Evolutionary conservation across 2,113 vertebrate species (phyloP).

Genomic region (Hydrochoerus hydrochaeris): DNA sequence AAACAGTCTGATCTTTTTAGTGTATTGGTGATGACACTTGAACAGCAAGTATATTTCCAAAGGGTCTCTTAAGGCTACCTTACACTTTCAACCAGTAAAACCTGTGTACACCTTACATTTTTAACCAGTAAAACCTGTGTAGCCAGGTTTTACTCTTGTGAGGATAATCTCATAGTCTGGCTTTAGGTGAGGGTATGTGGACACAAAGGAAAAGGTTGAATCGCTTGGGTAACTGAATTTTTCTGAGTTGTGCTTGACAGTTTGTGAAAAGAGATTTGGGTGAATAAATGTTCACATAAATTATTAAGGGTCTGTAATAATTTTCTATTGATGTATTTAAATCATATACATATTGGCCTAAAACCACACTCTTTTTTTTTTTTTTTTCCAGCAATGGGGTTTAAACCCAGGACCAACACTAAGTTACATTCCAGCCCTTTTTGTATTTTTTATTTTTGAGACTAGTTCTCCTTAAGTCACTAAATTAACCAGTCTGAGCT

Average conservation of each 20-base stretch:
- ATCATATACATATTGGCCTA: not conserved
- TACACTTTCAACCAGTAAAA: slow-evolving; percentile 57
- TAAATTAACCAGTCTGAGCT: not conserved
- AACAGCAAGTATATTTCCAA: slow-evolving; percentile 67
- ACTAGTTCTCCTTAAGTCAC: not conserved
- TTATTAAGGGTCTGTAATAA: not conserved
- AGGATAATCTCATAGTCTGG: not conserved
- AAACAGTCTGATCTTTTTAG: slow-evolving; percentile 73
- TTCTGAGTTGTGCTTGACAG: not conserved
- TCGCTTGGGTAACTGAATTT: not conserved
- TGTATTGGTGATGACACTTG: slow-evolving; percentile 35
- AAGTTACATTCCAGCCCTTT: not conserved
- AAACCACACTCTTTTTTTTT: not conserved
- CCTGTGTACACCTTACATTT: not conserved
- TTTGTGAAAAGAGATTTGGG: not conserved
- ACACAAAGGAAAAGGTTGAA: not conserved
- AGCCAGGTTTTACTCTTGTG: not conserved
- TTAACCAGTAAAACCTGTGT: not conserved
- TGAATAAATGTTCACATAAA: not conserved
- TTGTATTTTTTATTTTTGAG: not conserved
- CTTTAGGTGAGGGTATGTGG: not conserved
- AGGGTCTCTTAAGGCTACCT: slow-evolving; percentile 11
- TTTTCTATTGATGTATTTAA: slow-evolving; percentile 12
- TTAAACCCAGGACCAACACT: not conserved
- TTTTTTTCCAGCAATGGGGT: not conserved